These are phyloP conservation scores for Buathra laborator DNA, from an alignment of 2,888 invertebrate species.

Conservation along the genomic window DNA sequence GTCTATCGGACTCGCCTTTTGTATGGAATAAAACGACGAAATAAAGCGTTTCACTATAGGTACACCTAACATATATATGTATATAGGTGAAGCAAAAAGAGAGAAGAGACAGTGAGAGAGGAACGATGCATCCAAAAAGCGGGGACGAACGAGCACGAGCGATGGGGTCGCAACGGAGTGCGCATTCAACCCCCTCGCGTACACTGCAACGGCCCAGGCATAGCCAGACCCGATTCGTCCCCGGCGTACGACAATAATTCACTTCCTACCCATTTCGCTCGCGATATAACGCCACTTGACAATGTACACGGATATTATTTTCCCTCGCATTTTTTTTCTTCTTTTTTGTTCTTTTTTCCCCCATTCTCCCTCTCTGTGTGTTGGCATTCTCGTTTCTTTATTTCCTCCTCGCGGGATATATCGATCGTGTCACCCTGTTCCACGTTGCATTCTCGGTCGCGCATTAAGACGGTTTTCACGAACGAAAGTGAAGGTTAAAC, in stretches of 20 bases:
- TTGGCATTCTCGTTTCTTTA: constrained; percentile 30
- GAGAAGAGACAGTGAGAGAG: constrained; percentile 23
- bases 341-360: constrained; percentile 63
- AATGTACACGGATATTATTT: constrained; percentile 75
- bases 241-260: constrained; percentile 79
- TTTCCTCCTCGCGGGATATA: constrained; percentile 27
- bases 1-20: constrained; percentile 67
- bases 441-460: neutral
- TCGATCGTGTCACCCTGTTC: constrained; percentile 33
- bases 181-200: constrained; percentile 39
- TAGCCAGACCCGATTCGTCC: constrained; percentile 74
- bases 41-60: constrained; percentile 53
- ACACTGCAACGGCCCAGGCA: constrained; percentile 40
- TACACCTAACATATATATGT: constrained; percentile 22
- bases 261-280: constrained; percentile 82
- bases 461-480: constrained; percentile 3
- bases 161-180: constrained; percentile 44
- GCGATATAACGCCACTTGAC: constrained; percentile 80
- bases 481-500: neutral
- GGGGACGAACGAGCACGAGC: constrained; percentile 47
- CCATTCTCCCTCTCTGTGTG: neutral
- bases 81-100: neutral
- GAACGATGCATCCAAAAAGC: constrained; percentile 55
- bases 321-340: constrained; percentile 51
- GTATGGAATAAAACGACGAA: constrained; percentile 68